Conservation (phyloP, 1,140 invertebrate genomes). For the Drosophila kanapiae region DNA sequence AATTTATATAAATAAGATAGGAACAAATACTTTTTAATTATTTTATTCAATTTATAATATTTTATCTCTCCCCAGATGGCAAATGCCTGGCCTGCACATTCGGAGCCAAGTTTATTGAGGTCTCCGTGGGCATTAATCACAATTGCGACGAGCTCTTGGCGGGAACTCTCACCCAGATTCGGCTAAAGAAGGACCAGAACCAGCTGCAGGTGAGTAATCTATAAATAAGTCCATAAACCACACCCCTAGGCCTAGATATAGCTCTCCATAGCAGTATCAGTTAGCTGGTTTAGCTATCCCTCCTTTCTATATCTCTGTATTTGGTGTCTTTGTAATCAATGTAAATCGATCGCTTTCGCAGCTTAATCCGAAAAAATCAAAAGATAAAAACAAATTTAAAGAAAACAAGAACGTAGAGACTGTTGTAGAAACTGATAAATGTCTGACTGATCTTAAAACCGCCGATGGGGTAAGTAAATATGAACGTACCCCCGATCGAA, state of each 20-base stretch:
- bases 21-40: background rate
- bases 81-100: conserved; percentile 94
- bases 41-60: background rate
- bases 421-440: conserved; percentile 80
- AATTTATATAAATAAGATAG: too few species aligned
- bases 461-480: conserved; percentile 78
- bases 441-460: conserved; percentile 78
- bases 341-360: conserved; percentile 73
- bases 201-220: conserved; percentile 85
- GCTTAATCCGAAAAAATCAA: conserved; percentile 81
- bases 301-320: conserved; percentile 43
- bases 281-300: conserved; percentile 37
- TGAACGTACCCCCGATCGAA: conserved; percentile 15
- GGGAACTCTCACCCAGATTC: conserved; percentile 92
- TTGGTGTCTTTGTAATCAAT: conserved; percentile 67
- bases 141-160: conserved; percentile 95
- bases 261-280: conserved; percentile 32
- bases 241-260: conserved; percentile 11
- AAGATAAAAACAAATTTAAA: conserved; percentile 79
- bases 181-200: conserved; percentile 90
- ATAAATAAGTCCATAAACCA: background rate
- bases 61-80: conserved; percentile 88
- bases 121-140: conserved; percentile 96
- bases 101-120: conserved; percentile 94
- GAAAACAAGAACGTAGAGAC: conserved; percentile 78